These are phyloP conservation scores for Mesocentrotus franciscanus DNA, from an alignment of 53 echinoderm and acorn worm species.

Conservation along the genomic window DNA sequence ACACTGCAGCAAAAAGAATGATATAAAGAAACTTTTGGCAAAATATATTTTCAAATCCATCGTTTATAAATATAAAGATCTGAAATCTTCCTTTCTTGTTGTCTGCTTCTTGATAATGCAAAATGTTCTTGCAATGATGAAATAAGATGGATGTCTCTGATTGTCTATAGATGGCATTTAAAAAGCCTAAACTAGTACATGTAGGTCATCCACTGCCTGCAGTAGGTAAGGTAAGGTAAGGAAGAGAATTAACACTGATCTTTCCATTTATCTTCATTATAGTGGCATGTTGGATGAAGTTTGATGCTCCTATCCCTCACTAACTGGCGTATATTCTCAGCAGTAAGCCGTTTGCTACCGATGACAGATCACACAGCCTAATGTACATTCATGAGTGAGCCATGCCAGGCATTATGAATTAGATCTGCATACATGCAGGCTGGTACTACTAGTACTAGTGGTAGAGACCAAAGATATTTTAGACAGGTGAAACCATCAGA, in stretches of 20 bases:
- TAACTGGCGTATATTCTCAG: neutral
- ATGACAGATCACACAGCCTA: constrained; percentile 26
- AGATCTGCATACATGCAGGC: neutral
- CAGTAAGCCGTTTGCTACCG: neutral
- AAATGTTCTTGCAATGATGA: neutral
- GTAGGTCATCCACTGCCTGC: neutral
- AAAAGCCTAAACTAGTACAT: neutral
- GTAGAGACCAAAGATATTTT: neutral
- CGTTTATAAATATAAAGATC: neutral
- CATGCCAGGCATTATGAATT: neutral
- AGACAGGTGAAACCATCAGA: neutral
- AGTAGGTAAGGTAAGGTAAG: neutral
- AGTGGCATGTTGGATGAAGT: neutral
- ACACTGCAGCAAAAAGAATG: neutral
- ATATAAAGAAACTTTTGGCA: neutral
- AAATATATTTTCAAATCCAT: neutral
- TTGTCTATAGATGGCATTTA: neutral
- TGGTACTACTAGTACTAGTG: neutral
- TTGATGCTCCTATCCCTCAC: neutral
- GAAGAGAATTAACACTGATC: neutral
- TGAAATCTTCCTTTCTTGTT: neutral
- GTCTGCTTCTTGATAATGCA: neutral
- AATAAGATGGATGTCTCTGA: neutral
- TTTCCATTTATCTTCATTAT: constrained; percentile 43
- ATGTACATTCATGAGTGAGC: constrained; percentile 1